Conservation (phyloP, 2,113 vertebrate species). For the Microtus richardsoni region DNA sequence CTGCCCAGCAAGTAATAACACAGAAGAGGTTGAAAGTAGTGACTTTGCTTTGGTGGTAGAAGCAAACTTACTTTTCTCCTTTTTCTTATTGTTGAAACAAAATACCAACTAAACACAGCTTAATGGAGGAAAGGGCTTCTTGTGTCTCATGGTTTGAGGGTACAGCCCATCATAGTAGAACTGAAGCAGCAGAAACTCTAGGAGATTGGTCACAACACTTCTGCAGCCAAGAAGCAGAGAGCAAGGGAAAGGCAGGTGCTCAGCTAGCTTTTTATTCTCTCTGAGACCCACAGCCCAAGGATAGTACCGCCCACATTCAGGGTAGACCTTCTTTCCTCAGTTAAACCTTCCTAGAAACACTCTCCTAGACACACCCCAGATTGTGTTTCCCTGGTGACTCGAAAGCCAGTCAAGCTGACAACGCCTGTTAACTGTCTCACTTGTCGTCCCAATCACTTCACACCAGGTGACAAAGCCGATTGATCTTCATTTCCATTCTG, state of each 20-base stretch:
- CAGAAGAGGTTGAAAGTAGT: too few species aligned
- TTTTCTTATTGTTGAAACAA: neutral
- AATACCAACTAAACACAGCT: neutral
- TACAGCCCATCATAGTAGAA: neutral
- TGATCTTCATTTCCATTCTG: neutral
- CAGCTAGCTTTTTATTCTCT: neutral
- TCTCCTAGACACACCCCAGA: neutral
- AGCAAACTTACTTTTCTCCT: neutral
- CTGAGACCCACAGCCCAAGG: neutral
- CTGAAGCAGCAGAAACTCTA: neutral
- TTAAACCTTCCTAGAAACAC: neutral
- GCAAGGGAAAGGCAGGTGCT: neutral
- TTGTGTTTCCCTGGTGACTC: neutral
- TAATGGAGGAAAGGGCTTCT: neutral
- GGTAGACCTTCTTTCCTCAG: neutral
- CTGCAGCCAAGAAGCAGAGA: neutral
- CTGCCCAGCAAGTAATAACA: neutral
- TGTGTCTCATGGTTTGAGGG: neutral
- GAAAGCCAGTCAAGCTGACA: neutral
- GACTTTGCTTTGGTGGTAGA: neutral
- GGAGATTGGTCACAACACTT: neutral
- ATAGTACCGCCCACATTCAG: neutral
- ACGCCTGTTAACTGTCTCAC: neutral
- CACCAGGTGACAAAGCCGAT: neutral
- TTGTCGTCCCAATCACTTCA: neutral